phyloP scores from a whole-genome alignment of 1,140 invertebrate species.

The Proctacanthus coquilletti region DNA sequence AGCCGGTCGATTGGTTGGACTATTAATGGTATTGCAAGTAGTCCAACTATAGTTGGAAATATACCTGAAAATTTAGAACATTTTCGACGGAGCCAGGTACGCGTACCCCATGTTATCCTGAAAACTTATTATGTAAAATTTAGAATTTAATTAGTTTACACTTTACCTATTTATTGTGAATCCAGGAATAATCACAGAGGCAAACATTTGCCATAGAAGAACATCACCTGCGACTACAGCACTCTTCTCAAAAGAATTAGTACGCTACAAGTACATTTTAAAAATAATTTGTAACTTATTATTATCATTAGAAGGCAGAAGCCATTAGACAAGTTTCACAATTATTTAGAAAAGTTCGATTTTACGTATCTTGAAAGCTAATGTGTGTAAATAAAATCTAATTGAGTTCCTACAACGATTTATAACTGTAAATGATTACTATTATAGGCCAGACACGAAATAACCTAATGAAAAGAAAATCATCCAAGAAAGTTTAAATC shows the following conservation, averaged over 20 bases:
- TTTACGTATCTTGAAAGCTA: too few relatives aligned
- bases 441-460: too few relatives aligned
- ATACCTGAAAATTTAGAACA: constrained; percentile 2
- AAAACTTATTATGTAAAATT: too few relatives aligned
- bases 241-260: constrained; percentile 37
- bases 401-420: too few relatives aligned
- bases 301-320: constrained; percentile 2
- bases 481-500: too few relatives aligned
- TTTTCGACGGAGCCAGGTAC: constrained; percentile 4
- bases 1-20: constrained; percentile 76
- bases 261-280: too few relatives aligned
- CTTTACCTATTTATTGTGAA: constrained; percentile 67
- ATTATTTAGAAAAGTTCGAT: neutral
- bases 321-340: too few relatives aligned
- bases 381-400: too few relatives aligned
- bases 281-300: constrained; percentile 13
- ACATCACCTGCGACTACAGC: constrained; percentile 61
- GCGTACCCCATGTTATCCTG: constrained; percentile 8
- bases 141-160: constrained; percentile 13
- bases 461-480: too few relatives aligned
- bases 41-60: constrained; percentile 53
- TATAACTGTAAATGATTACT: too few relatives aligned
- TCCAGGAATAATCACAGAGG: constrained; percentile 83
- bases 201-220: constrained; percentile 82
- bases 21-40: constrained; percentile 79